phyloP scores from a whole-genome alignment of 2,113 vertebrate species.

The Lagopus leucura region DNA sequence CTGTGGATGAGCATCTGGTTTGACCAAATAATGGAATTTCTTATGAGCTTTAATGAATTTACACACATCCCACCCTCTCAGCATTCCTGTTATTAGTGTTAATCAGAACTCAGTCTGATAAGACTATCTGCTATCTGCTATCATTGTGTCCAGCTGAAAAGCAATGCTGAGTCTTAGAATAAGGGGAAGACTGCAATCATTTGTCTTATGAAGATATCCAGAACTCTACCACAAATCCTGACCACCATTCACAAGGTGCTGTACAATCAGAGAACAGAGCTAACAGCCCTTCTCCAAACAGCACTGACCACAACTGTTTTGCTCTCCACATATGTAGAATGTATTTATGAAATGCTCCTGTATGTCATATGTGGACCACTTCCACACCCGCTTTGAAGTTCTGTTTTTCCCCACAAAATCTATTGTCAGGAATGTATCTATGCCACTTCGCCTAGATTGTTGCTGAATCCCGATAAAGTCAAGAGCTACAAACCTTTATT shows the following conservation, averaged over 20 bases:
- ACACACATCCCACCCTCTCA: fast-evolving
- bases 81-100: not conserved
- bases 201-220: not conserved
- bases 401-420: not conserved
- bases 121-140: not conserved
- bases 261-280: not conserved
- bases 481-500: not conserved
- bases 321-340: fast-evolving
- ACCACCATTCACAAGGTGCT: not conserved
- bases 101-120: not conserved
- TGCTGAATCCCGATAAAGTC: not conserved
- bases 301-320: not conserved
- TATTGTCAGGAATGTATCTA: not conserved
- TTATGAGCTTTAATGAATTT: not conserved
- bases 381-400: not conserved
- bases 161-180: not conserved
- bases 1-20: not conserved
- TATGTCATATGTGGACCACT: not conserved
- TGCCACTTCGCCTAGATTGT: not conserved
- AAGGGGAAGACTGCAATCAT: not conserved
- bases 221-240: not conserved
- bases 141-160: not conserved
- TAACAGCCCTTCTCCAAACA: not conserved
- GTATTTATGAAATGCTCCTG: not conserved
- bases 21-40: not conserved